Evolutionary conservation across 2,888 invertebrate genomes (phyloP), one percentile per base, ranked within the genome.

Genomic region (Lysandra bellargus): DNA sequence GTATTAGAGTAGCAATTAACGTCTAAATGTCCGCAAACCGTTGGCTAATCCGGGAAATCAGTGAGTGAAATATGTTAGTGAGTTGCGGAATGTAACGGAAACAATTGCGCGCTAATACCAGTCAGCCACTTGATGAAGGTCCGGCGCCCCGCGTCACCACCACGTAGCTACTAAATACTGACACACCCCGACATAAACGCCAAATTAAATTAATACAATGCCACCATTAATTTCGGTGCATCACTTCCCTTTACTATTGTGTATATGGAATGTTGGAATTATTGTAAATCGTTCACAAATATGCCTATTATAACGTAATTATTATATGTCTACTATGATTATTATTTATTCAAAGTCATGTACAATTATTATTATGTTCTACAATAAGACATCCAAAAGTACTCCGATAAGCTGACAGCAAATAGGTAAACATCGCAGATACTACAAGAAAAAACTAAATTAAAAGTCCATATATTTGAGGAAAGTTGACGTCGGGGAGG

Each of bases 101-200:
- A 93, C 94, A 93, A 93, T 92, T 89, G 92, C 86, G 88, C 89
- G 88, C 90, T 94, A 94, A 94, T 94, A 94, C 89, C 93, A 94
- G 94, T 94, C 94, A 94, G 89, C 89, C 90, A 90, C 90, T 94
- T 94, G 94, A 94, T 92, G 92, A 91, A 93, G 94, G 94, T 94
- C 84, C 83, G 82, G 83, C 82, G 83, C 84, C 88, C 86, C 86
- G 86, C 88, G 85, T 85, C 83, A 84, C 82, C 80, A 80, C 83
- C 82, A 84, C 86, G 82, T 84, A 80, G 80, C 79, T 79, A 80
- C 81, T 82, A 81, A 83, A 81, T 81, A 81, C 78, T 83, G 81
- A 82, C 81, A 81, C 80, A 81, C 80, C 80, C 76, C 78, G 61
- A 80, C 80, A 83, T 81, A 53, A 74, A 75, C 74, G 80, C 77